Base-by-base conservation (phyloP, 1,140 invertebrate genomes). In the Steinernema feltiae region DNA sequence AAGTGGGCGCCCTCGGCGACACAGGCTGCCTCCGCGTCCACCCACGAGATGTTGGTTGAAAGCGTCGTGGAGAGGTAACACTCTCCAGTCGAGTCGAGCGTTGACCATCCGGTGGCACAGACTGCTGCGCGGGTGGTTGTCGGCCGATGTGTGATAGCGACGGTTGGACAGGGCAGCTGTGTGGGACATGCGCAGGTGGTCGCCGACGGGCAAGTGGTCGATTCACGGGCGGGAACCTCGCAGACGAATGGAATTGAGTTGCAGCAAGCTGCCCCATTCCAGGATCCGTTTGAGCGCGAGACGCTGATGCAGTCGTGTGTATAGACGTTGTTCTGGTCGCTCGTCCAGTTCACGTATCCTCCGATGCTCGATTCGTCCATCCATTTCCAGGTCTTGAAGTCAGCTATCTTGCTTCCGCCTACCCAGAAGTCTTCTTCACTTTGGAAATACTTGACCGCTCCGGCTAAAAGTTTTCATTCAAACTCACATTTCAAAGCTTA, bases 231-330 rank as follows among this genome's bases (percentile, higher is more conserved):
- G 53, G 53, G 53, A 12, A 15, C 15, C 24, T 63, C 53, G 53
- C 53, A 63, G 12, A 63, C 53, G 24, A 15, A 63, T 7, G 53
- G 53, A 3, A 15, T 63, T 21, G 24, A 21, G 53, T 63, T 21
- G 53, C 24, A 15, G 53, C 53, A 63, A 27, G 53, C 2, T 3
- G 12, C 24, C 24, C 7, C 7, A 3, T 17, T 63, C 53, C 53
- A 63, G 7, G 3, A 17, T 15, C 53, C 53, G 24, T 27, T 27
- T 7, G 53, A 15, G 53, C 53, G 15, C 24, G 7, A 3, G 15
- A 63, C 53, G 53, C 53, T 63, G 53, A 63, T 21, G 53, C 53
- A 63, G 53, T 63, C 24, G 53, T 63, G 53, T 21, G 7, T 21
- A 21, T 15, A 27, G 24, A 63, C 3, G 53, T 63, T 21, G 24